Percentiles rank a stretch among this genome's conserved stretches.
Conservation (phyloP, 2,888 invertebrate genomes). For the Antheraea yamamai region DNA sequence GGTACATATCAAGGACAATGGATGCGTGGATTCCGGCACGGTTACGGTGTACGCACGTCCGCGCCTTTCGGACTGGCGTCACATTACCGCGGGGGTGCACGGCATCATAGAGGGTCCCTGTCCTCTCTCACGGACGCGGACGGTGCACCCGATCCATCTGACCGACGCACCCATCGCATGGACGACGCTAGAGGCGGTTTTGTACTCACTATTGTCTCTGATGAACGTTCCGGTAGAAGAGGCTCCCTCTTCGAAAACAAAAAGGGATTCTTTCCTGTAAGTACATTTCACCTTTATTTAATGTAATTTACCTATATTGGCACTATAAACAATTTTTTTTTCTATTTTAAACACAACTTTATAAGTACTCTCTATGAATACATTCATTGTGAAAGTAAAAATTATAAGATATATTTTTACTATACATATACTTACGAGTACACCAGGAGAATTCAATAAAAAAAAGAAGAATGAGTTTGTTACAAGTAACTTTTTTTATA, state of each 20-base stretch:
- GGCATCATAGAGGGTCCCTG: conserved; percentile 83
- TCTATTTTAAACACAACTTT: background rate
- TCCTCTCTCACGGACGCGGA: conserved; percentile 85
- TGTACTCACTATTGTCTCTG: conserved; percentile 96
- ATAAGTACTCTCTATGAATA: background rate
- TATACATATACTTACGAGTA: too few species aligned
- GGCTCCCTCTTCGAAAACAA: conserved; percentile 95
- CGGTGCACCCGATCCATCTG: conserved; percentile 86
- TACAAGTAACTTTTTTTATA: too few species aligned
- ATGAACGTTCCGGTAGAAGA: conserved; percentile 92
- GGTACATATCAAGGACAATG: conserved; percentile 99
- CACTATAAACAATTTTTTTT: background rate
- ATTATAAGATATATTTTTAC: too few species aligned
- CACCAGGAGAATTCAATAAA: too few species aligned
- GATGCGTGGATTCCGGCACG: conserved; percentile 98
- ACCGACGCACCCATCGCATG: conserved; percentile 90
- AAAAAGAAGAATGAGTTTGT: too few species aligned
- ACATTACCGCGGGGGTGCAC: conserved; percentile 90
- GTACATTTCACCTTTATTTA: conserved; percentile 38
- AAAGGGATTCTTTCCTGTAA: conserved; percentile 93
- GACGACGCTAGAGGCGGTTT: conserved; percentile 98
- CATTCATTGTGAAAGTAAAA: background rate
- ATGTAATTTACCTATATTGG: background rate
- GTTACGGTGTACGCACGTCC: conserved; percentile 98
- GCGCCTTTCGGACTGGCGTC: conserved; percentile 98